phyloP scores from a whole-genome alignment of 1,140 invertebrate genomes.

The Diplogasteroides magnus region DNA sequence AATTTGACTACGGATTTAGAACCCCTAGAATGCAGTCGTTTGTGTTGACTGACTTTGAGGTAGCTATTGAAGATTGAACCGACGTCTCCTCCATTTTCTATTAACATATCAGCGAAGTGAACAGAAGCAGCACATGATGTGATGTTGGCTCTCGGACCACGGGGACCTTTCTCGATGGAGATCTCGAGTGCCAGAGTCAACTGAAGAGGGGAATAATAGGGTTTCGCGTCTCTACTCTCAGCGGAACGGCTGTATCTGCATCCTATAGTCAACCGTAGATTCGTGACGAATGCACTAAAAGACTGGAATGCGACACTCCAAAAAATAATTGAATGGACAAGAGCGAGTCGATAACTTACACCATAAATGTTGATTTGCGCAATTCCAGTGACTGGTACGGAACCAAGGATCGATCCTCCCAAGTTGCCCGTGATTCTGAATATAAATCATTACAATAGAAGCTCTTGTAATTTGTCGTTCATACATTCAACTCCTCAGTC shows the following conservation, averaged over 20 bases:
- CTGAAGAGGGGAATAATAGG: not conserved
- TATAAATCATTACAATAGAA: too few relatives aligned
- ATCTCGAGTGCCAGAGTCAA: slow-evolving; percentile 41
- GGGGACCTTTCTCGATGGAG: slow-evolving; percentile 36
- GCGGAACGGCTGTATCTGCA: too few relatives aligned
- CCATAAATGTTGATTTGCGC: slow-evolving; percentile 52
- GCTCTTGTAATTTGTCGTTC: too few relatives aligned
- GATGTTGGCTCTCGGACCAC: slow-evolving; percentile 39
- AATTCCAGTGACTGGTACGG: slow-evolving; percentile 47
- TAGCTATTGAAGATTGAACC: slow-evolving; percentile 54
- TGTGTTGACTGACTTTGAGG: slow-evolving; percentile 38
- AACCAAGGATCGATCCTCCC: slow-evolving; percentile 51
- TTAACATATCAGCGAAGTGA: slow-evolving; percentile 53
- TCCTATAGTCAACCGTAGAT: too few relatives aligned
- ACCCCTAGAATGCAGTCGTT: not conserved
- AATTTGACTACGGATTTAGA: too few relatives aligned
- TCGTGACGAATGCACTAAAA: too few relatives aligned
- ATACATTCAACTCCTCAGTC: too few relatives aligned
- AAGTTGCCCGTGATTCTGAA: slow-evolving; percentile 52
- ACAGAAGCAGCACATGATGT: slow-evolving; percentile 38
- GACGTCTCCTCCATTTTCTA: slow-evolving; percentile 52
- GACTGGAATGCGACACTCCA: too few relatives aligned
- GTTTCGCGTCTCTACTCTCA: too few relatives aligned
- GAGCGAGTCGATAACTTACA: slow-evolving; percentile 12
- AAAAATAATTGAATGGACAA: slow-evolving; percentile 2